Base-by-base conservation (phyloP, 2,113 vertebrate genomes). In the Bufo bufo region DNA sequence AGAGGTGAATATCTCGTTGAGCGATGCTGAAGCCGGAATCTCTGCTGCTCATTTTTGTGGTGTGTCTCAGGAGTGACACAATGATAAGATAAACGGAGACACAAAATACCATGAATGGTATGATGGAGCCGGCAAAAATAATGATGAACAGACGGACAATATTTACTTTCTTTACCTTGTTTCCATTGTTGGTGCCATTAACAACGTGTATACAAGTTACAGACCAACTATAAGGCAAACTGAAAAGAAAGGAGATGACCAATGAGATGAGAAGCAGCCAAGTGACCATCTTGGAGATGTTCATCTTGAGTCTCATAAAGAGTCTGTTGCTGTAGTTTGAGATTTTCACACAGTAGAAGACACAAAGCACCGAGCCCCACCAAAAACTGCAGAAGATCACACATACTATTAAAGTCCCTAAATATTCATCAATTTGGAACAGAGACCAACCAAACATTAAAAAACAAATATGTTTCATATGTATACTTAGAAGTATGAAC, bases 291-390 rank as follows among this genome's bases (percentile, higher is more conserved):
- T 17, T 74, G 71, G 43, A 49, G 72, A 75, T 75, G 43, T 75
- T 75, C 47, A 75, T 75, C 72, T 75, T 75, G 2, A 75, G 72
- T 9, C 45, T 75, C 20, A 16, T 75, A 14, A 75, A 75, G 43
- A 75, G 7, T 49, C 72, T 49, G 45, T 75, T 47, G 72, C 45
- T 75, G 72, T 75, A 75, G 72, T 16, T 75, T 75, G 72, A 49
- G 72, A 75, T 75, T 45, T 74, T 74, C 23, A 74, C 71, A 74
- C 71, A 74, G 13, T 74, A 74, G 71, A 74, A 74, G 10, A 74
- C 43, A 47, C 71, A 74, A 7, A 74, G 71, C 2, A 74, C 11
- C 23, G 33, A 43, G 23, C 33, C 71, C 71, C 72, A 75, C 72
- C 72, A 75, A 13, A 75, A 2, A 49, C 45, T 47, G 45, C 43